These are phyloP conservation scores for Rousettus madagascariensis DNA, from an alignment of 2,797 vertebrate species.

Conservation along the genomic window DNA sequence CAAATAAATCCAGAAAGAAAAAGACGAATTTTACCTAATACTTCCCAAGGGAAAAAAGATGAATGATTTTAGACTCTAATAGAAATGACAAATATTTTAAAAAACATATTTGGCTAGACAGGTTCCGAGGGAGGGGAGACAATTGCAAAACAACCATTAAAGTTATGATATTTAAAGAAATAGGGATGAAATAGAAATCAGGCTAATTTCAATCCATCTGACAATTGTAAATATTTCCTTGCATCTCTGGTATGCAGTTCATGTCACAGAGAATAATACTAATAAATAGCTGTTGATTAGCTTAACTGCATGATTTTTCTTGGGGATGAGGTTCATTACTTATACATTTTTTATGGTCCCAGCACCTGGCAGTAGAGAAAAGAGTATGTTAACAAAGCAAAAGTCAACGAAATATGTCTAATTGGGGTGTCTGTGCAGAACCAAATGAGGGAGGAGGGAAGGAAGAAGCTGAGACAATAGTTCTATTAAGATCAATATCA, in stretches of 20 bases:
- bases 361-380: not conserved
- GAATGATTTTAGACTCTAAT: not conserved
- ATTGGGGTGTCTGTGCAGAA: not conserved
- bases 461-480: accelerated
- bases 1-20: not conserved
- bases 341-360: not conserved
- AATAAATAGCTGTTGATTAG: not conserved
- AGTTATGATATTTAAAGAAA: constrained; percentile 39
- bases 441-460: not conserved
- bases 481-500: not conserved
- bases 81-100: constrained; percentile 42
- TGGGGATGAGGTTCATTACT: not conserved
- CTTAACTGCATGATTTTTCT: not conserved
- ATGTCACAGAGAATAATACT: not conserved
- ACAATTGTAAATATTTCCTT: not conserved
- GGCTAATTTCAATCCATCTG: not conserved
- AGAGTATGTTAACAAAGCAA: not conserved
- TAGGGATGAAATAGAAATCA: not conserved
- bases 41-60: not conserved
- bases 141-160: not conserved
- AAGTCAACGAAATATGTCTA: not conserved
- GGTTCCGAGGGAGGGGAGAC: not conserved
- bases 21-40: not conserved
- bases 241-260: constrained; percentile 9
- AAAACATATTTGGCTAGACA: constrained; percentile 40